These are phyloP conservation scores for Oreochromis grahami DNA, from an alignment of 2,797 vertebrate species.

Conservation along the genomic window DNA sequence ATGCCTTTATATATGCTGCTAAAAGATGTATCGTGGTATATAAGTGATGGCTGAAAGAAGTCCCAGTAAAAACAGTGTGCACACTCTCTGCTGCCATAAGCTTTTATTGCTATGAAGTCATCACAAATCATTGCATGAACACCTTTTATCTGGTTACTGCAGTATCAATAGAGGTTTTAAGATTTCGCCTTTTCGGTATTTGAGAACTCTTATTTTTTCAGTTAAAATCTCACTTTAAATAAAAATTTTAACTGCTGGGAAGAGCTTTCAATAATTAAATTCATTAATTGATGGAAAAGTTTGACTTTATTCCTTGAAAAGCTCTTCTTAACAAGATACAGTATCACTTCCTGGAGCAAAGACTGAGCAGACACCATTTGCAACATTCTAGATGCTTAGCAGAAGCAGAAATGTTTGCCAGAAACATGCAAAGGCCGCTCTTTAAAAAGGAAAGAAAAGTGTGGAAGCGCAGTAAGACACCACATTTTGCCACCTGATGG, in stretches of 20 bases:
- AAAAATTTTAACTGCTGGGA: not conserved
- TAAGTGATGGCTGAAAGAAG: slow-evolving; percentile 3
- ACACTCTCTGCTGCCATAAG: not conserved
- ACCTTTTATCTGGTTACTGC: not conserved
- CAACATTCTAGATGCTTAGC: slow-evolving; percentile 6
- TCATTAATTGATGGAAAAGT: not conserved
- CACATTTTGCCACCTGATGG: slow-evolving; percentile 21
- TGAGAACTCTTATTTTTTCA: not conserved
- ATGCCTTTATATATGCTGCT: slow-evolving; percentile 12
- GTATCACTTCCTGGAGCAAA: slow-evolving; percentile 4
- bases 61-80: not conserved
- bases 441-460: slow-evolving; percentile 38
- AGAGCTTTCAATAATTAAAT: not conserved
- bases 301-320: slow-evolving; percentile 14
- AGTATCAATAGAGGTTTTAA: not conserved
- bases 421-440: slow-evolving; percentile 26
- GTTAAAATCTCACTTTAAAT: slow-evolving; percentile 9
- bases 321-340: not conserved
- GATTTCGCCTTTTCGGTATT: slow-evolving; percentile 7
- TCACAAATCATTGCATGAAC: slow-evolving; percentile 12
- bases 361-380: slow-evolving; percentile 27
- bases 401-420: slow-evolving; percentile 33
- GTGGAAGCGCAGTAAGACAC: slow-evolving; percentile 30
- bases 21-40: slow-evolving; percentile 12
- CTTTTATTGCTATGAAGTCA: slow-evolving; percentile 26